Percentiles rank a stretch among this genome's conserved stretches.
Conservation (phyloP, 2,113 vertebrate species). For the Okapia johnstoni region DNA sequence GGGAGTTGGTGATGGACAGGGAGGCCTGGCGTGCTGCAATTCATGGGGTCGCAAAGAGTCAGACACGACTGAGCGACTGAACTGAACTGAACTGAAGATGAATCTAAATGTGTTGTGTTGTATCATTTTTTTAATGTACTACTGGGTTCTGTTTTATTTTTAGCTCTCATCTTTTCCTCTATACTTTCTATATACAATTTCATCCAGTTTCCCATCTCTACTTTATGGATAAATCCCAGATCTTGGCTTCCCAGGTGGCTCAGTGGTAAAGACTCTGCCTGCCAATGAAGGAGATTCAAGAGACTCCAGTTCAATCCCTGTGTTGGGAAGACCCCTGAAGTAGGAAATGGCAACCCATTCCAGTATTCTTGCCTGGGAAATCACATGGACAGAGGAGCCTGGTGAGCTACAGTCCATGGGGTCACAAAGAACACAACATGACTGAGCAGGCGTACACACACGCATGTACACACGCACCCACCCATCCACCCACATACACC, state of each 20-base stretch:
- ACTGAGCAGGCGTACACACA: not conserved
- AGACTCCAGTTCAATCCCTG: not conserved
- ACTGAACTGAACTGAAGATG: too few relatives aligned
- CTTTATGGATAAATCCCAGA: not conserved
- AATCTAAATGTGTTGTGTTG: not conserved
- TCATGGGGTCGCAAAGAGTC: too few relatives aligned
- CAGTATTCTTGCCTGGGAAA: not conserved
- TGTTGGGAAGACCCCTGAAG: not conserved
- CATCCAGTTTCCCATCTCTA: not conserved
- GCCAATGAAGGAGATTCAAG: not conserved
- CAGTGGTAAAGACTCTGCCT: not conserved
- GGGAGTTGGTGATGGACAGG: too few relatives aligned
- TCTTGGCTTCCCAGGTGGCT: not conserved
- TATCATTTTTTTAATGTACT: not conserved
- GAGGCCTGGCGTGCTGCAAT: too few relatives aligned
- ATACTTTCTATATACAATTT: not conserved
- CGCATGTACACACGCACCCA: fast-evolving
- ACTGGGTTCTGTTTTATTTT: not conserved
- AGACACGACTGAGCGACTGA: too few relatives aligned
- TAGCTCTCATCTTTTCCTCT: not conserved
- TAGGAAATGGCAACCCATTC: not conserved
- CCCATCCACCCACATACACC: not conserved
- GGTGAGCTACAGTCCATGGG: not conserved
- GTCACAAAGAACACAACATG: not conserved
- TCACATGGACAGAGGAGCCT: not conserved